These are phyloP conservation scores for Beris morrisii DNA, from an alignment of 2,888 invertebrate genomes.

Conservation along the genomic window DNA sequence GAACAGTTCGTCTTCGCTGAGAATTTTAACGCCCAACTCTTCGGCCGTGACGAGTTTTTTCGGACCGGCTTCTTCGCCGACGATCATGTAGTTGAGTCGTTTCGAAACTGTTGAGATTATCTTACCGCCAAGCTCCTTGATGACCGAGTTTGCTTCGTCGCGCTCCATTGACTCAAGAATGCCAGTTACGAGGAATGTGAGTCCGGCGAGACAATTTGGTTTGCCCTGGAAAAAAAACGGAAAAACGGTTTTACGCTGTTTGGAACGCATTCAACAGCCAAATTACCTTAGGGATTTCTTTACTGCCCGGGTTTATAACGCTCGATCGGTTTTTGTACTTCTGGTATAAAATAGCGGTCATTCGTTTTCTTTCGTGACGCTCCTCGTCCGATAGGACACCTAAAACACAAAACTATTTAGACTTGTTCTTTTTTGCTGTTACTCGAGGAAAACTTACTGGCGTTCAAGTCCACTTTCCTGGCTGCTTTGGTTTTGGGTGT, in stretches of 20 bases:
- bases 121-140: slow-evolving; percentile 79
- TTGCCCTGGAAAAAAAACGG: slow-evolving; percentile 60
- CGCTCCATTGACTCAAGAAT: slow-evolving; percentile 85
- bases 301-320: slow-evolving; percentile 79
- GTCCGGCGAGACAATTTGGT: slow-evolving; percentile 69
- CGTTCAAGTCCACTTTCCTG: slow-evolving; percentile 45
- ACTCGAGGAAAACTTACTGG: slow-evolving; percentile 47
- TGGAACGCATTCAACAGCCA: not conserved
- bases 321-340: slow-evolving; percentile 77
- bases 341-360: slow-evolving; percentile 69
- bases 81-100: slow-evolving; percentile 78
- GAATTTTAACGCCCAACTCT: slow-evolving; percentile 68
- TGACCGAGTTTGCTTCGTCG: slow-evolving; percentile 73
- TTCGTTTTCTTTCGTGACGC: slow-evolving; percentile 67
- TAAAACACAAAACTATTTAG: slow-evolving; percentile 32
- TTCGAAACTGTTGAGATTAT: slow-evolving; percentile 73
- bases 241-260: not conserved
- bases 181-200: slow-evolving; percentile 79
- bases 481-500: slow-evolving; percentile 25
- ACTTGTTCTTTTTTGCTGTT: not conserved
- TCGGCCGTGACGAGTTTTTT: slow-evolving; percentile 78
- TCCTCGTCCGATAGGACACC: slow-evolving; percentile 63
- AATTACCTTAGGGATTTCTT: slow-evolving; percentile 77
- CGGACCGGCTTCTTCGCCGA: slow-evolving; percentile 85
- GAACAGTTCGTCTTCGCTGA: slow-evolving; percentile 82